Evolutionary conservation across 2,797 vertebrate species (phyloP).

Genomic region (Labeo calbasu): DNA sequence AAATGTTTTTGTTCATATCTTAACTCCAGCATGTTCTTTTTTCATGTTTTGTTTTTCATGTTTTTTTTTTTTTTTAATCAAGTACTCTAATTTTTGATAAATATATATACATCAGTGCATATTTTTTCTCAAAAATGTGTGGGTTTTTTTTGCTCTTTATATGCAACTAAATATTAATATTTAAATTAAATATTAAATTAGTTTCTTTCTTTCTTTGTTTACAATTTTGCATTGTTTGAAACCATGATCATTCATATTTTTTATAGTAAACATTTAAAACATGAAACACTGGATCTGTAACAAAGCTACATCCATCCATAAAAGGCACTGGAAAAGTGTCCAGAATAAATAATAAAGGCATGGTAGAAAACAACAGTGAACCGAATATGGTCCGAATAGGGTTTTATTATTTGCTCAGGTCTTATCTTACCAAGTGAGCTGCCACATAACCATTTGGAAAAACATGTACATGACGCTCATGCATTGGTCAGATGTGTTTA

Average conservation of each 20-base stretch:
- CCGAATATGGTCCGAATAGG: background rate
- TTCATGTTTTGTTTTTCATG: too few species aligned
- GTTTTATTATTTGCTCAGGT: background rate
- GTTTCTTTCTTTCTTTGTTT: background rate
- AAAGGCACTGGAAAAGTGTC: background rate
- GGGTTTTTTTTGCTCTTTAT: background rate
- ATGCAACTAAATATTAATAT: background rate
- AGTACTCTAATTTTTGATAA: background rate
- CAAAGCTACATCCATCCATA: background rate
- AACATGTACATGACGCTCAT: background rate
- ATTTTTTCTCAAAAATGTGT: background rate
- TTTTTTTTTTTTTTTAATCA: background rate
- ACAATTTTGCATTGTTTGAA: background rate
- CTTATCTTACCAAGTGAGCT: background rate
- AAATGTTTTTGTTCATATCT: background rate
- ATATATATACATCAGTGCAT: background rate
- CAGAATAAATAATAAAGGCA: background rate
- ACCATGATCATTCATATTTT: background rate
- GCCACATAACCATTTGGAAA: background rate
- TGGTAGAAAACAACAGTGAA: background rate
- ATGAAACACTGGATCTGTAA: background rate
- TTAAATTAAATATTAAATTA: background rate
- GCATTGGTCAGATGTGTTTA: slow-evolving; percentile 9
- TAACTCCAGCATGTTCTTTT: background rate
- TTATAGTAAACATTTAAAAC: background rate